Base-by-base conservation (phyloP, 2,113 vertebrate species). In the Melierax canorus region DNA sequence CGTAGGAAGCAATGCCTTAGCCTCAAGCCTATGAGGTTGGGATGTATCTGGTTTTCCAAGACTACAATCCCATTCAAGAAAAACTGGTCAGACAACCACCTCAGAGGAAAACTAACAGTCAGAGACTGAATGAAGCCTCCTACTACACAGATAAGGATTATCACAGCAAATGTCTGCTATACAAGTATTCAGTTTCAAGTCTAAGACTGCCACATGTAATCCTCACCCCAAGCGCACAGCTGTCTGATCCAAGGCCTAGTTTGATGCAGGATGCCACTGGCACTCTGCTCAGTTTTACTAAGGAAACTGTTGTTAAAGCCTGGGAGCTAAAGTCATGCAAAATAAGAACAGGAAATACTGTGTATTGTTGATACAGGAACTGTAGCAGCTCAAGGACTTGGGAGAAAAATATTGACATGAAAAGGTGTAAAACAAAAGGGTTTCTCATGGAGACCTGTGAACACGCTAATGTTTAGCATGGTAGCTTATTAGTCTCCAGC, bases 381-480 rank as follows among this genome's bases (percentile, higher is more conserved):
- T 59, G 62, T 21, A 86, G n/a, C 46, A 76, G 80, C 32, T 86
- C n/a, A 64, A 55, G 18, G 39, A 55, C 15, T 68, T 46, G 22
- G 48, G n/a, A 78, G 30, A 79, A 73, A 66, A 85, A 50, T 21
- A 64, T 0, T 64, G 22, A 46, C n/a, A 5, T 1, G 20, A 46
- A 60, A 86, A 76, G 1, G 29, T 36, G 11, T 30, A 55, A 59
- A 72, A 8, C 4, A 19, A 15, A 60, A 69, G 43, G 60, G 26
- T 23, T 73, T 83, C 36, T 76, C 26, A 16, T 6, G 19, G 12
- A 92, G 6, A 79, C 3, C 22, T 15, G 29, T 22, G 12, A 88
- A 72, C 19, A 45, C 13, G 21, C 10, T 21, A 2, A 43, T 5
- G 56, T 4, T 50, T 3, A 82, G 36, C 41, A 66, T 0, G 0